Base-by-base conservation (phyloP, 2,888 invertebrate species). In the Lochmaea capreae region DNA sequence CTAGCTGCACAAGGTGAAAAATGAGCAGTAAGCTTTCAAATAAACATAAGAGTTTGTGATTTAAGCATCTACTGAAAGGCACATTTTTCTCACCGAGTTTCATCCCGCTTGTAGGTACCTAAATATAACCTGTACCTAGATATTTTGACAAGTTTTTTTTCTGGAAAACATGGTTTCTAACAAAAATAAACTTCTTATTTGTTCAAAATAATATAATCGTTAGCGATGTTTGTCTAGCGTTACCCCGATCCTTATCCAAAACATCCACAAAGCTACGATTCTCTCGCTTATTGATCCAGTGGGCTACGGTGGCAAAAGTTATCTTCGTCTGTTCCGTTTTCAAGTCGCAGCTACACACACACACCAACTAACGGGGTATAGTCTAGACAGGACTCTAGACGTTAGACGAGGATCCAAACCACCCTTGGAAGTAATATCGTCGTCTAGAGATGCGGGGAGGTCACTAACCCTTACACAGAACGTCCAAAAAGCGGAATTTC, bases 371-470 rank as follows among this genome's bases (percentile, higher is more conserved):
- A 39, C 62, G 62, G 42, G 39, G 22, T 39, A 43, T 12, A 67
- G 78, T 78, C 78, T 78, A 78, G 78, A 78, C 78, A 65, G 66
- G 62, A 66, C 74, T 74, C 78, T 74, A 78, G 78, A 78, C 78
- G 78, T 77, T 72, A 57, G 71, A 65, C 66, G 73, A 42, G 62
- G 22, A 72, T 74, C 68, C 71, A 72, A 71, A 72, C 75, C 75
- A 77, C 75, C 77, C 77, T 77, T 76, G 72, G 72, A 77, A 74
- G 72, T 68, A 59, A 76, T 65, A 43, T 46, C 70, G 62, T 22
- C 54, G 72, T 72, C 71, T 71, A 66, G 70, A 71, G 74, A 70
- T 66, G 67, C 57, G 69, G 22, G 46, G 46, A 67, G 74, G 77
- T 76, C 76, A 69, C 57, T 76, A 68, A 76, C 76, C 73, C 67